Conservation (phyloP, 1,140 invertebrate genomes). For the Trinorchestia longiramus region DNA sequence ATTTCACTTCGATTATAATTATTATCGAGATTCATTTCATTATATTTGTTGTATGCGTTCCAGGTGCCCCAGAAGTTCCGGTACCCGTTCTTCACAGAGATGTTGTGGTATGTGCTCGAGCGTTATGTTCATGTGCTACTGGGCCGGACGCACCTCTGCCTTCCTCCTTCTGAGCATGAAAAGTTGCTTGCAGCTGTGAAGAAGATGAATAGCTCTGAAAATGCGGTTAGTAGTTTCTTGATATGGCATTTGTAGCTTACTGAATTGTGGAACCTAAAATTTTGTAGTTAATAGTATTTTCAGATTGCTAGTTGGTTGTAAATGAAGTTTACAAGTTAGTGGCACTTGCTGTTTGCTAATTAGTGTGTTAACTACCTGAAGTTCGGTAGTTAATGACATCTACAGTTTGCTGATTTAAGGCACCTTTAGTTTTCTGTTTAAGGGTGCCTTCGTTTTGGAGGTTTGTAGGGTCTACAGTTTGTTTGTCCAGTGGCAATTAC, state of each 20-base stretch:
- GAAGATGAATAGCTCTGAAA: conserved; percentile 58
- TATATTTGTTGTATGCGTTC: conserved; percentile 54
- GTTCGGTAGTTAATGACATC: neutral
- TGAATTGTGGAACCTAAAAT: neutral
- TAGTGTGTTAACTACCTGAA: neutral
- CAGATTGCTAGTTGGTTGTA: neutral
- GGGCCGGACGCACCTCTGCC: conserved; percentile 81
- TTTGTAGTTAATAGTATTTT: neutral
- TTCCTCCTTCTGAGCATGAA: conserved; percentile 61
- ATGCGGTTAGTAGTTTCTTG: neutral
- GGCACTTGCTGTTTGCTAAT: too few species aligned
- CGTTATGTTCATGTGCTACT: conserved; percentile 90
- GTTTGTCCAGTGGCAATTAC: too few species aligned
- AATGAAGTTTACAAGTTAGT: too few species aligned
- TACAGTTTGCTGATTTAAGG: neutral
- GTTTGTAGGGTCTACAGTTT: too few species aligned
- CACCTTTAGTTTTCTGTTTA: neutral
- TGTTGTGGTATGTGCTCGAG: conserved; percentile 97
- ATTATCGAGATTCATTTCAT: neutral
- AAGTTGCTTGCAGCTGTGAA: conserved; percentile 57
- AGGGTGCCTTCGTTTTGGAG: neutral
- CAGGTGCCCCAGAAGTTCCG: conserved; percentile 96
- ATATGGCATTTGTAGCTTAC: neutral
- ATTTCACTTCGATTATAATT: too few species aligned
- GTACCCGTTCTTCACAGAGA: conserved; percentile 97